phyloP scores from a whole-genome alignment of 64 coral and sea anemone species.

The Stylophora pistillata region DNA sequence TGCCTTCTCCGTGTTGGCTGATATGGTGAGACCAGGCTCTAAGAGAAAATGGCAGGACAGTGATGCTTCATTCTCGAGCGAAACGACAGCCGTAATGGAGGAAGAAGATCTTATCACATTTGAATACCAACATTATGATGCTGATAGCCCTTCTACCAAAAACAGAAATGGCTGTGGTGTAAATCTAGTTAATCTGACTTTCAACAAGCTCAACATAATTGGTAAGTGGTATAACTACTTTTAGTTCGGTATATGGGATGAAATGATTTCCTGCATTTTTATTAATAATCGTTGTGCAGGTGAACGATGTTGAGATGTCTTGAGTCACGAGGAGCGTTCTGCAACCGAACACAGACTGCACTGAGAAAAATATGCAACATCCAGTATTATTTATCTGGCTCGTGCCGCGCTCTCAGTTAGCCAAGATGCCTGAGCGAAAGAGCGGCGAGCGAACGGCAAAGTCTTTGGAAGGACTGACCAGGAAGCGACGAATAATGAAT shows the following conservation, averaged over 20 bases:
- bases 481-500: no score
- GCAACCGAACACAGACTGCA: no score
- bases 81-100: conserved; percentile 32
- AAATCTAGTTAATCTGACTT: conserved; percentile 80
- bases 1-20: conserved; percentile 74
- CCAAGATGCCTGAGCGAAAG: no score
- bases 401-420: no score
- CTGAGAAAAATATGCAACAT: no score
- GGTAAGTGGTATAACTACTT: conserved; percentile 45
- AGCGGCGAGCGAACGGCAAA: no score
- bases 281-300: no score
- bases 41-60: conserved; percentile 20
- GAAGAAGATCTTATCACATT: conserved; percentile 82
- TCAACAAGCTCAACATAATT: conserved; percentile 88
- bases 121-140: conserved; percentile 83
- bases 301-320: no score
- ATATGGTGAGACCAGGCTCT: conserved; percentile 44
- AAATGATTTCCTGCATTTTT: no score
- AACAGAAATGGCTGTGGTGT: conserved; percentile 30
- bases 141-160: conserved; percentile 75
- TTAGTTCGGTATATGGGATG: background rate
- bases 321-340: no score
- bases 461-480: no score
- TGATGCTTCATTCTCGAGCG: conserved; percentile 33
- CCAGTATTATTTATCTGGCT: no score